Evolutionary conservation across 2,888 invertebrate genomes (phyloP).

Genomic region (Notodonta dromedarius): DNA sequence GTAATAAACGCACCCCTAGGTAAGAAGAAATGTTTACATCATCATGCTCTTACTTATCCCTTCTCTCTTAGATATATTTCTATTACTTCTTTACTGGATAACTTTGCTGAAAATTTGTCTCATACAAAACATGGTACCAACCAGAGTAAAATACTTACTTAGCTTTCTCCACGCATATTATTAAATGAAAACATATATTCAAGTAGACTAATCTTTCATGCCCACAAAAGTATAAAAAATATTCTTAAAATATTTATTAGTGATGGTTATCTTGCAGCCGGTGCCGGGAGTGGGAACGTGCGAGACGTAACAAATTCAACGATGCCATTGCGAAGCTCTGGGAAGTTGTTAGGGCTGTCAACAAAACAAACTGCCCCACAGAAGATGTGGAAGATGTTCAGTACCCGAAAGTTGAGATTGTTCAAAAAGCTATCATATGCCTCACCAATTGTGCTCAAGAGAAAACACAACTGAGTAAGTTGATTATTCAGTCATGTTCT

Average conservation of each 20-base stretch:
- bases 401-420: conserved; percentile 74
- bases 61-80: no score
- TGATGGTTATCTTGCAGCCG: conserved; percentile 71
- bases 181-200: no score
- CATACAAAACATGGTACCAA: no score
- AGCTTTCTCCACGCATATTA: no score
- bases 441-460: conserved; percentile 63
- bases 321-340: conserved; percentile 72
- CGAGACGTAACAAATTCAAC: conserved; percentile 87
- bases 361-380: conserved; percentile 48
- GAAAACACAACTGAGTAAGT: conserved; percentile 74
- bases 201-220: no score
- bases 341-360: conserved; percentile 63
- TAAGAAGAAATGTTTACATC: conserved; percentile 28
- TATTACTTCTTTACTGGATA: no score
- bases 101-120: no score
- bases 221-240: no score
- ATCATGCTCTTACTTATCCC: not conserved
- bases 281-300: conserved; percentile 88
- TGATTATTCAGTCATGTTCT: not conserved
- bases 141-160: no score
- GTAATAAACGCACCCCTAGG: conserved; percentile 62
- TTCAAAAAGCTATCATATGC: conserved; percentile 73
- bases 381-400: conserved; percentile 64
- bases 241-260: no score